Percentiles rank a stretch among this genome's conserved stretches.
Evolutionary conservation across 2,113 vertebrate genomes (phyloP).

Genomic region (Taxidea taxus): DNA sequence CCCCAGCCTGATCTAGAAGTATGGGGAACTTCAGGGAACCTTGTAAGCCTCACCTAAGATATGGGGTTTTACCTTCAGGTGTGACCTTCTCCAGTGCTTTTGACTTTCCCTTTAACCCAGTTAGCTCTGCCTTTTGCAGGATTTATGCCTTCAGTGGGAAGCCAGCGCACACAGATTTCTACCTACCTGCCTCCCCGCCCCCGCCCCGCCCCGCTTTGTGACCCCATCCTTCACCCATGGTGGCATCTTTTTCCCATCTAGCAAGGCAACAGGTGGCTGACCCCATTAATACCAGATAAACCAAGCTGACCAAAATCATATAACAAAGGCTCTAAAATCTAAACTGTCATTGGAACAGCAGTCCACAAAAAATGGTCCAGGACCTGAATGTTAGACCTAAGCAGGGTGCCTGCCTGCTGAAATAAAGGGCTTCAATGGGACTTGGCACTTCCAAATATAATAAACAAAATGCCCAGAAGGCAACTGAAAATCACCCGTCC

Average conservation of each 20-base stretch:
- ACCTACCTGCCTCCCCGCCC: not conserved
- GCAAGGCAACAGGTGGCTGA: not conserved
- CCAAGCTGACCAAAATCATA: not conserved
- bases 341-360: not conserved
- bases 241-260: not conserved
- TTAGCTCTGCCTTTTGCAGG: not conserved
- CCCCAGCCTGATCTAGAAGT: not conserved
- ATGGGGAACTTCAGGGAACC: not conserved
- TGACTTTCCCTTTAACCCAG: not conserved
- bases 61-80: not conserved
- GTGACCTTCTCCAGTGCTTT: not conserved
- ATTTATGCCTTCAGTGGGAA: not conserved
- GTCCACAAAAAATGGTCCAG: not conserved
- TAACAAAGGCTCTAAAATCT: not conserved
- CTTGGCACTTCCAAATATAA: not conserved
- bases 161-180: not conserved
- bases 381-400: not conserved
- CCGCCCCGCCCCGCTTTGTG: not conserved
- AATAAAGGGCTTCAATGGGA: not conserved
- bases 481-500: not conserved
- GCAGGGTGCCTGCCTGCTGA: not conserved
- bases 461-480: not conserved
- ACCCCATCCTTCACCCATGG: not conserved
- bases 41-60: not conserved
- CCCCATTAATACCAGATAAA: not conserved